A percentile compares a stretch with the other conserved stretches of the same genome.
Conservation (phyloP, 2,113 vertebrate genomes). For the Proterorhinus semilunaris region DNA sequence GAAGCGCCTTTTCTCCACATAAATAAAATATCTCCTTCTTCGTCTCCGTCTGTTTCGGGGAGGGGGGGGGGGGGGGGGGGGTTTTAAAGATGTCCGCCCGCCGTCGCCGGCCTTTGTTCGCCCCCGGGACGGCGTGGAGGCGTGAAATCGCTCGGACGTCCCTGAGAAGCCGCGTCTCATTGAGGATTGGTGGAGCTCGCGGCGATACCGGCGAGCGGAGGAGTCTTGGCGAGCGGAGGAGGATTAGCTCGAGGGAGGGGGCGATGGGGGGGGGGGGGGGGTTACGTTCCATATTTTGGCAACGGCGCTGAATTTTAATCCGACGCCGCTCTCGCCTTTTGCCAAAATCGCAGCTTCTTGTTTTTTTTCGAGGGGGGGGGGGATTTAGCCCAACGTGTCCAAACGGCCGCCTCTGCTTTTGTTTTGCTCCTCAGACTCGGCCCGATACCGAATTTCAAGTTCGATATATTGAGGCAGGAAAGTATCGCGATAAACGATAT, state of each 20-base stretch:
- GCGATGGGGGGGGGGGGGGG: slow-evolving; percentile 47
- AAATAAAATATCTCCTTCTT: slow-evolving; percentile 29
- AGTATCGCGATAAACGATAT: too few relatives aligned
- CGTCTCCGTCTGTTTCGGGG: slow-evolving; percentile 18
- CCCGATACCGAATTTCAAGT: too few relatives aligned
- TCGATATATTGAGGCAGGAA: too few relatives aligned
- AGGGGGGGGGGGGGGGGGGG: too few relatives aligned
- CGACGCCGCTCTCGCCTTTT: slow-evolving; percentile 8
- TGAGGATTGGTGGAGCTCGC: slow-evolving; percentile 51
- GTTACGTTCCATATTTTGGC: slow-evolving; percentile 39
- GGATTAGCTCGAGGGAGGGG: slow-evolving; percentile 61
- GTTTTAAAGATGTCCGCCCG: slow-evolving; percentile 26
- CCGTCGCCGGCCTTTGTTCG: slow-evolving; percentile 20
- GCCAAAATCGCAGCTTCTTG: slow-evolving; percentile 12
- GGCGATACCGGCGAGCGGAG: slow-evolving; percentile 46
- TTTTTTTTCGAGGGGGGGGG: neutral
- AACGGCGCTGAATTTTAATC: slow-evolving; percentile 46
- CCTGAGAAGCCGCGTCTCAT: slow-evolving; percentile 58
- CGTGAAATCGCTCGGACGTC: slow-evolving; percentile 69
- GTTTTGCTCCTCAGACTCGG: too few relatives aligned
- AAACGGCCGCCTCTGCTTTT: slow-evolving; percentile 14
- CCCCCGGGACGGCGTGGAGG: slow-evolving; percentile 33
- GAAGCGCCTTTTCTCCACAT: neutral
- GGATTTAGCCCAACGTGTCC: slow-evolving; percentile 10
- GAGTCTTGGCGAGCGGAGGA: neutral